Evolutionary conservation across 2,888 invertebrate species (phyloP).

Genomic region (Melieria crassipennis): DNA sequence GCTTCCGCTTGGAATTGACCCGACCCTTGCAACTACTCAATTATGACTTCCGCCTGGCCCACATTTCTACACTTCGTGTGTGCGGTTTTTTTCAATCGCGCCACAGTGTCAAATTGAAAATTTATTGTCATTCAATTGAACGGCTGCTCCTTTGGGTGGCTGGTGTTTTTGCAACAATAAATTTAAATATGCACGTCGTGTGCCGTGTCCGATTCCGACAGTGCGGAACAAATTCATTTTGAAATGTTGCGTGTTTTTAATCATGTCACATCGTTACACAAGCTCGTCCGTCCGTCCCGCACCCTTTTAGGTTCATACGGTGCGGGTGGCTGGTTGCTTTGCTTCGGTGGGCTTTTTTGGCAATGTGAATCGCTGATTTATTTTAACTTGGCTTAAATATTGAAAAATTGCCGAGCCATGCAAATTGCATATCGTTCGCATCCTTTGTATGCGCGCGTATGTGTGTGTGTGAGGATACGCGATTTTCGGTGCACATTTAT

Average conservation of each 20-base stretch:
- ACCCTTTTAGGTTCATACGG: not conserved
- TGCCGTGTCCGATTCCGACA: conserved; percentile 26
- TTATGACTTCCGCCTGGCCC: conserved; percentile 35
- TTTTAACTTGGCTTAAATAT: conserved; percentile 34
- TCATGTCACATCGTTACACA: not conserved
- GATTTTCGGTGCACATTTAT: not conserved
- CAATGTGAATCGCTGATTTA: conserved; percentile 34
- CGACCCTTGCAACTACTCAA: conserved; percentile 21
- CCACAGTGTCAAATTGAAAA: conserved; percentile 53
- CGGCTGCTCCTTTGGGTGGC: too few species aligned
- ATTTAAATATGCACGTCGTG: conserved; percentile 42
- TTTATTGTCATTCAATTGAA: conserved; percentile 60
- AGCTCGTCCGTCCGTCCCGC: not conserved
- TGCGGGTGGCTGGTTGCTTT: too few species aligned
- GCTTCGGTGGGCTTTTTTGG: conserved; percentile 12
- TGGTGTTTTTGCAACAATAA: conserved; percentile 48
- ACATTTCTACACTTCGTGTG: too few species aligned
- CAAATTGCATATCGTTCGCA: conserved; percentile 7
- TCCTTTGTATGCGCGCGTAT: not conserved
- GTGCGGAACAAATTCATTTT: conserved; percentile 60
- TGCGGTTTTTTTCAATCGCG: conserved; percentile 29
- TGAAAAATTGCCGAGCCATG: conserved; percentile 30
- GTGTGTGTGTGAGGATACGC: not conserved
- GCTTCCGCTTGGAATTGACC: too few species aligned
- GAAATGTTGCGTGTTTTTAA: conserved; percentile 38